Evolutionary conservation across 2,113 vertebrate species (phyloP), one percentile per base, ranked within the genome.

Genomic region (Orycteropus afer): DNA sequence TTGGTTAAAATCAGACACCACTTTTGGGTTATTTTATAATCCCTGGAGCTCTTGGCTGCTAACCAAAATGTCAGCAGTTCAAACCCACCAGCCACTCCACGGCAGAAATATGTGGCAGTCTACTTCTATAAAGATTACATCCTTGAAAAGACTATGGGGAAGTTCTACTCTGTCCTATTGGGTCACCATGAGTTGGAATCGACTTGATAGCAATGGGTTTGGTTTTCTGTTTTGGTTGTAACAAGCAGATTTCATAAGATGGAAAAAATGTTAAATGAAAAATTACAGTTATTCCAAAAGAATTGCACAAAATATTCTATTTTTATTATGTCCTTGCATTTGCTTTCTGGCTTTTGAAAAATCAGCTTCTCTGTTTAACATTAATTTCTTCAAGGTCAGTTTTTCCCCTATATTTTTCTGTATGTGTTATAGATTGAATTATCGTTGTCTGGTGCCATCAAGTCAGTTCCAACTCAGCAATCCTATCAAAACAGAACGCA

Each of bases 211-310:
- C 63, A 65, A 65, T 65, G 63, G 32, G 32, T 34, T 65, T 14
- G 59, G 23, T 61, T 61, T 61, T 25, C 2, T 25, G 59, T 61
- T 61, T 29, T 82, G 23, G n/a, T 93, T 89, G 7, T 93, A 89
- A 86, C 11, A 37, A 85, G 55, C 87, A 94, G 88, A 91, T 63
- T 90, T 90, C 57, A 22, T 67, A 40, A 55, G 45, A 86, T 79
- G 51, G 40, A 86, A 92, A 94, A 94, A 88, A 49, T 57, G 22
- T 88, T 81, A 79, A 55, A n/a, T 91, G 83, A 95, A 86, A 95
- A 94, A 51, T 77, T 67, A 57, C 53, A 91, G 27, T 73, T 84
- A 82, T 90, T 95, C 45, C 86, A 57, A 86, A 94, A 69, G 81
- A 82, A 80, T 29, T 77, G 7, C 25, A 67, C 81, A 67, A 90